Evolutionary conservation across 2,888 invertebrate species (phyloP).

Genomic region (Drosophila robusta): DNA sequence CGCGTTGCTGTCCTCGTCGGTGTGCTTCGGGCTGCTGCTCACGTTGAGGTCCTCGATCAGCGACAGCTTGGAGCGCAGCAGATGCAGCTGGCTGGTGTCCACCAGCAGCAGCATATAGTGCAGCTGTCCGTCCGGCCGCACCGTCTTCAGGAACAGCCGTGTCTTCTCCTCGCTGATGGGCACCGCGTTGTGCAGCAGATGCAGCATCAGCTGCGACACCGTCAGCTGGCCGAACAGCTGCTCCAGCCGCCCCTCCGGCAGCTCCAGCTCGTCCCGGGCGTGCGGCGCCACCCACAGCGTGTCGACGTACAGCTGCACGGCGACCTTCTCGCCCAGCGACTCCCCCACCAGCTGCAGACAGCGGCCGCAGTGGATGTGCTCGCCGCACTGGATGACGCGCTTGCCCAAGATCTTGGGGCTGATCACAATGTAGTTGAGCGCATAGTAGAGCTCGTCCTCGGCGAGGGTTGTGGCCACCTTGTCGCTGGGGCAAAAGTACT

Average conservation of each 20-base stretch:
- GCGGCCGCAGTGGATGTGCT: constrained; percentile 35
- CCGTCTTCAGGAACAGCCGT: constrained; percentile 41
- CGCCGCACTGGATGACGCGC: background rate
- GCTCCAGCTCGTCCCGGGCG: background rate
- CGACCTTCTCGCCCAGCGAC: constrained; percentile 22
- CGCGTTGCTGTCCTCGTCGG: background rate
- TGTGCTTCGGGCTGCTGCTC: background rate
- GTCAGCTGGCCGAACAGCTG: constrained; percentile 39
- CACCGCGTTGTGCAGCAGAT: constrained; percentile 40
- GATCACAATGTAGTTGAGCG: constrained; percentile 42
- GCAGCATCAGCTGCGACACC: constrained; percentile 53
- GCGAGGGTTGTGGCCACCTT: background rate
- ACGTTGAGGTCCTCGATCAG: background rate
- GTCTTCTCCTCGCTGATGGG: constrained; percentile 21
- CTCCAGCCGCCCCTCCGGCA: background rate
- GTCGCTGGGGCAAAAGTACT: constrained; percentile 13
- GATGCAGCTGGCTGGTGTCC: constrained; percentile 25
- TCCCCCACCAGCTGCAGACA: constrained; percentile 46
- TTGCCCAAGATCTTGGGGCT: background rate
- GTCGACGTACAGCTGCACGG: constrained; percentile 42
- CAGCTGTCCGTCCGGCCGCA: constrained; percentile 52
- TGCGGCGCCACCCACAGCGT: constrained; percentile 22
- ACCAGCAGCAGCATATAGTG: constrained; percentile 38
- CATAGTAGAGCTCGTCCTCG: constrained; percentile 37
- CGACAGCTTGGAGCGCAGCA: constrained; percentile 43